Base-by-base conservation (phyloP, 2,797 vertebrate species). In the Phylloscopus collybita region DNA sequence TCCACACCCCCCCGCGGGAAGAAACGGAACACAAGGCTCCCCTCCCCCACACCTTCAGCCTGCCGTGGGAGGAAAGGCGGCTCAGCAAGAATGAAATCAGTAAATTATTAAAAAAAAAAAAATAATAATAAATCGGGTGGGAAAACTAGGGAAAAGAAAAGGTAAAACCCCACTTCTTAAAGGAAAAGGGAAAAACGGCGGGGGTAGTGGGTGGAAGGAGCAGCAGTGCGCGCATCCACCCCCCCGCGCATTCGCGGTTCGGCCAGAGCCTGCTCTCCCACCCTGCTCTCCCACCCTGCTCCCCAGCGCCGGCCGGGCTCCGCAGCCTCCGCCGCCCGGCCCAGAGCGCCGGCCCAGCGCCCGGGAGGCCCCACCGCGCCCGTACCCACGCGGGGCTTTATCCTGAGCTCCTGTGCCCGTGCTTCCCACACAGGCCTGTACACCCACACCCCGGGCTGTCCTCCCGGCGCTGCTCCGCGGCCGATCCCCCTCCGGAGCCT, bases 31-130 rank as follows among this genome's bases (percentile, higher is more conserved):
- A 19, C 80, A 70, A 49, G 69, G 34, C 32, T 90, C 93, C 95
- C 96, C 82, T 91, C 95, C 96, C 95, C 96, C 96, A 91, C 88
- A 30, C 80, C 54, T 69, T 65, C 61, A 42, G 57, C 49, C 75
- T 78, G 57, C 51, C 0, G 34, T 22, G 66, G 34, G 38, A 87
- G 70, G 45, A 47, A 74, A 84, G 78, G 47, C 30, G 13, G 23
- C 34, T 79, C 50, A 57, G 32, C 23, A 38, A n/a, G 66, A 74
- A 67, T 45, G 17, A 80, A 84, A 74, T 13, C 42, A 56, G 38
- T 16, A 51, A 56, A 57, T 84, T 22, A 25, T 7, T 53, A 15
- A 6, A 16, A 36, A 25, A 4, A 27, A 40, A 40, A 40, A 40
- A 40, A 40, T 38, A 38, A 38, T 10, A 56, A 8, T 25, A 71